Base-by-base conservation (phyloP, 2,888 invertebrate species). In the Argyra leucocephala region DNA sequence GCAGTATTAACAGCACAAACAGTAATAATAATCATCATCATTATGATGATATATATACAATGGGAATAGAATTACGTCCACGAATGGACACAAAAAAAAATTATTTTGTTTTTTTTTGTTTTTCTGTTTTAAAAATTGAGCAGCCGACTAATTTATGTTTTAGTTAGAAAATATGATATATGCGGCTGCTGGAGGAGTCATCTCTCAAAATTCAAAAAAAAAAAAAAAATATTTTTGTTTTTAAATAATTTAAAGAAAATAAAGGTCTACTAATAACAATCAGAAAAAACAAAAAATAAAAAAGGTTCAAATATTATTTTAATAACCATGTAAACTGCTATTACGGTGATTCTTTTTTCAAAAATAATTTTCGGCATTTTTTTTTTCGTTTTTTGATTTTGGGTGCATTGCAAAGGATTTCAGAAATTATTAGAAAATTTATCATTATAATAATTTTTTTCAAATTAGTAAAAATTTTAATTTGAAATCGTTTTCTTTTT, bases 131-230 rank as follows among this genome's bases (percentile, higher is more conserved):
- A 48, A 48, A 31, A 24, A n/a, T 58, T 62, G 36, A 57, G 57
- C 31, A 36, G 62, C 62, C 59, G 62, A 23, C 21, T 65, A 65
- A 65, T 65, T 65, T 65, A 65, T 65, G 59, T 63, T 31, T 65
- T 65, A 63, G 24, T 59, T 65, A 22, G 37, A 65, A 65, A 63
- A 65, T 61, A 58, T 62, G 57, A 48, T 48, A 18, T 18, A 48
- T 48, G 15, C n/a, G 9, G 48, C 48, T 48, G 48, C 48, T 48
- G 48, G 48, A 48, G 48, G 48, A 48, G 48, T 48, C 48, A 48
- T 48, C 48, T 18, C 18, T 48, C 2, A n/a, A 48, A 48, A 18
- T 48, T 48, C n/a, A n/a, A n/a, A n/a, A n/a, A n/a, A n/a, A n/a
- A n/a, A n/a, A n/a, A n/a, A n/a, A n/a, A 48, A 18, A 18, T n/a